phyloP scores from a whole-genome alignment of 1,140 invertebrate species.

The Drosophila mauritiana region DNA sequence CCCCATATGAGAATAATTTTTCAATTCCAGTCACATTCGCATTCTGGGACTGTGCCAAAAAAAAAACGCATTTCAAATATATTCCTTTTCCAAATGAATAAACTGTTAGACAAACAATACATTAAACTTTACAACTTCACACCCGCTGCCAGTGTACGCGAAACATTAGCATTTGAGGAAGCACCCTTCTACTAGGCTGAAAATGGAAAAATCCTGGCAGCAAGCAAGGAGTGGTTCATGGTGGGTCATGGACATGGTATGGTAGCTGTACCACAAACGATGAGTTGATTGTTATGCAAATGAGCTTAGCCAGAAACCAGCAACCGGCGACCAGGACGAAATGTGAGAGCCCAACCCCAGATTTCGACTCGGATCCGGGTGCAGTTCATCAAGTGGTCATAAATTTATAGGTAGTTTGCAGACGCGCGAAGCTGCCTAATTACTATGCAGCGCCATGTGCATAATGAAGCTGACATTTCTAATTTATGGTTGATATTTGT shows the following conservation, averaged over 20 bases:
- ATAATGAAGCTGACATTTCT: conserved; percentile 81
- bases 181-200: conserved; percentile 12
- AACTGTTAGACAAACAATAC: conserved; percentile 82
- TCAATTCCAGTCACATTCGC: conserved; percentile 66
- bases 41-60: conserved; percentile 24
- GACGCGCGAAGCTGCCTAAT: conserved; percentile 57
- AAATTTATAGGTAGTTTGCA: conserved; percentile 64
- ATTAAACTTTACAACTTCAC: conserved; percentile 83
- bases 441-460: conserved; percentile 82
- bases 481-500: conserved; percentile 81
- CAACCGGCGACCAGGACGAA: conserved; percentile 66
- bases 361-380: conserved; percentile 18
- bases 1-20: conserved; percentile 48
- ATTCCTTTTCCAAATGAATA: conserved; percentile 78
- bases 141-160: conserved; percentile 65
- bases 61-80: conserved; percentile 37
- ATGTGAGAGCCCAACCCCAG: conserved; percentile 52
- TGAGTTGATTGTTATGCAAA: conserved; percentile 82
- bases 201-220: conserved; percentile 12
- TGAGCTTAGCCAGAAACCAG: conserved; percentile 48
- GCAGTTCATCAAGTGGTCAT: conserved; percentile 83
- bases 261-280: conserved; percentile 70
- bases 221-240: conserved; percentile 34
- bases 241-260: conserved; percentile 5
- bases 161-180: conserved; percentile 57